Conservation (phyloP, 2,113 vertebrate genomes). For the Dicaeum eximium region DNA sequence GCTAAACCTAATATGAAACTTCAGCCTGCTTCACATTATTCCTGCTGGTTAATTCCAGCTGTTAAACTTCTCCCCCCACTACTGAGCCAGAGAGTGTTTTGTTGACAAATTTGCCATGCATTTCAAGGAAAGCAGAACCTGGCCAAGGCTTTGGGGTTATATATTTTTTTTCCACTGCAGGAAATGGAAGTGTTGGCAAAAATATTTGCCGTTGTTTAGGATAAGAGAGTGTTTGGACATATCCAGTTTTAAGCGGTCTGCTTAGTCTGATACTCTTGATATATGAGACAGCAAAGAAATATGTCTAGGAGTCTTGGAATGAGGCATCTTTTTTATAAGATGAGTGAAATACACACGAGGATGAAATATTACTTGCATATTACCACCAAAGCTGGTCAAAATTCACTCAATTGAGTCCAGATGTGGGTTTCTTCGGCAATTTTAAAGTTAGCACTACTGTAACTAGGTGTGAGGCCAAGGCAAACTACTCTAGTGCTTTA, state of each 20-base stretch:
- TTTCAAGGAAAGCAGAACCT: slow-evolving; percentile 46
- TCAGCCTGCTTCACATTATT: slow-evolving; percentile 44
- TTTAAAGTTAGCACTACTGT: slow-evolving; percentile 71
- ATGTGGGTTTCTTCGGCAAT: slow-evolving; percentile 68
- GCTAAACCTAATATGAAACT: slow-evolving; percentile 50
- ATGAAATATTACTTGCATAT: slow-evolving; percentile 71
- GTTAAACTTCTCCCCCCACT: slow-evolving; percentile 1
- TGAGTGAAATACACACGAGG: slow-evolving; percentile 67
- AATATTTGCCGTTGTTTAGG: slow-evolving; percentile 36
- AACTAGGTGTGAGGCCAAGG: slow-evolving; percentile 74
- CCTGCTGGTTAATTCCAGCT: slow-evolving; percentile 47
- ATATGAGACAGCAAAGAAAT: slow-evolving; percentile 70
- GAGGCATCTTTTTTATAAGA: slow-evolving; percentile 68
- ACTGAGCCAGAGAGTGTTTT: neutral
- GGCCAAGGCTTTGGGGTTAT: slow-evolving; percentile 29
- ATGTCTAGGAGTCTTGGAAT: slow-evolving; percentile 67
- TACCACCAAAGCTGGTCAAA: slow-evolving; percentile 68
- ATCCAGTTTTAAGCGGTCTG: slow-evolving; percentile 60
- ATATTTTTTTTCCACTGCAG: slow-evolving; percentile 40
- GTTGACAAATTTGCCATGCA: slow-evolving; percentile 58
- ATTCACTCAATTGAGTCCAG: slow-evolving; percentile 70
- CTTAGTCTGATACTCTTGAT: slow-evolving; percentile 70
- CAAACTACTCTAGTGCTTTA: slow-evolving; percentile 67
- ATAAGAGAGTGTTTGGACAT: slow-evolving; percentile 58
- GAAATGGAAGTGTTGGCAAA: slow-evolving; percentile 66